Base-by-base conservation (phyloP, 2,797 vertebrate genomes). In the Microctenopoma lineatum region DNA sequence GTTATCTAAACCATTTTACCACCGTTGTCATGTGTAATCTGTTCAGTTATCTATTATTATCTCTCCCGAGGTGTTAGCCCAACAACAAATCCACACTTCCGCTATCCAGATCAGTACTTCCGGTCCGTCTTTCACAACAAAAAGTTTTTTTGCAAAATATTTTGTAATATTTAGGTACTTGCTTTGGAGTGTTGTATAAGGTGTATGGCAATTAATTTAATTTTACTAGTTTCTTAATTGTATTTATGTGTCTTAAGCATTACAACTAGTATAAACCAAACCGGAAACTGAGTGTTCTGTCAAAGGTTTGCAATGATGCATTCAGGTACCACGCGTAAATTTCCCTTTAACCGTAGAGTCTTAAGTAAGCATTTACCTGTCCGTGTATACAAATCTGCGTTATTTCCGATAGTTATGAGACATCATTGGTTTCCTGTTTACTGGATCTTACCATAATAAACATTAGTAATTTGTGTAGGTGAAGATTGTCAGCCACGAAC, bases 51-150 rank as follows among this genome's bases (percentile, higher is more conserved):
- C 16, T 18, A 3, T n/a, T 15, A 15, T 59, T 57, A 38, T 67
- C 18, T 26, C 11, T 3, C 0, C 5, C 11, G 4, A 2, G 42
- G 1, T 72, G 26, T 66, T 77, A 11, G 26, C 11, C 47, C 2
- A 15, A n/a, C 14, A 55, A 15, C 25, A 15, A 41, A 41, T 6
- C 14, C 5, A 5, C 12, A 15, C 11, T 41, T 44, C 13, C 2
- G 7, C 53, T 6, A 6, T 34, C 7, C 7, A 41, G 3, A 13
- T 13, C 3, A 16, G 0, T 0, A 4, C 46, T 79, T 84, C 84
- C 77, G 66, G 27, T 34, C 2, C 0, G 5, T 3, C 0, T 21
- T 65, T 63, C 73, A 66, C 14, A 71, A 62, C 2, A 76, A 79
- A 69, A 42, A 11, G 3, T 29, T 29, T 16, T 29, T 51, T 51